A percentile compares a stretch with the other conserved stretches of the same genome.
Evolutionary conservation across 1,140 invertebrate species (phyloP).

Genomic region (Atta texana): DNA sequence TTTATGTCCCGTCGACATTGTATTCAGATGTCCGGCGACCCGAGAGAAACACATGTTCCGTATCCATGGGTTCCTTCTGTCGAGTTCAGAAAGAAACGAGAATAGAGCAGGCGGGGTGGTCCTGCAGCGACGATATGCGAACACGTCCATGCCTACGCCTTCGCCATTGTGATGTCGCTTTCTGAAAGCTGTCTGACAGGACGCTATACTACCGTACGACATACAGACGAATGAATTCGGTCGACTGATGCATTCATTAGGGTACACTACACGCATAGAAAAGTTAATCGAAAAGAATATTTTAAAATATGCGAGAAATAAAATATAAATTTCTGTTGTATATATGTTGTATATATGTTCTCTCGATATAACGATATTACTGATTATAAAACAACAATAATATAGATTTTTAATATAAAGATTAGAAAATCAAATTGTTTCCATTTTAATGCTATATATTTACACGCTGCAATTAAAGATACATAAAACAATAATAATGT

Average conservation of each 20-base stretch:
- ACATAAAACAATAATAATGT: background rate
- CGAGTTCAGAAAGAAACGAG: conserved; percentile 48
- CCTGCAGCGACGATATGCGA: conserved; percentile 46
- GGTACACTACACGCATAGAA: background rate
- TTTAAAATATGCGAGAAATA: background rate
- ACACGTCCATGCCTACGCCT: conserved; percentile 58
- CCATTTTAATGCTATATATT: no score
- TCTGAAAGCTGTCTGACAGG: conserved; percentile 46
- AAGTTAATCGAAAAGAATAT: background rate
- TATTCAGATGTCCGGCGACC: conserved; percentile 77
- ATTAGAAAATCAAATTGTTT: no score
- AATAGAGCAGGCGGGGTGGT: conserved; percentile 42
- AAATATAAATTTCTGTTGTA: background rate
- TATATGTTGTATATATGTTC: background rate
- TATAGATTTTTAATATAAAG: background rate
- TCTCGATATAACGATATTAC: background rate
- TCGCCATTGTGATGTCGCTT: conserved; percentile 61
- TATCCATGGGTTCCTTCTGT: conserved; percentile 46
- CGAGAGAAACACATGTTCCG: conserved; percentile 68
- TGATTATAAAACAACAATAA: background rate
- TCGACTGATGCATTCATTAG: conserved; percentile 51
- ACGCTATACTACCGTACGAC: conserved; percentile 44
- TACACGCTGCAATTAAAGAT: no score
- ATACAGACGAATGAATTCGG: conserved; percentile 34
- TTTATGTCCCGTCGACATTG: conserved; percentile 78